Evolutionary conservation across 2,888 invertebrate species (phyloP).

Genomic region (Stenotaenia linearis): DNA sequence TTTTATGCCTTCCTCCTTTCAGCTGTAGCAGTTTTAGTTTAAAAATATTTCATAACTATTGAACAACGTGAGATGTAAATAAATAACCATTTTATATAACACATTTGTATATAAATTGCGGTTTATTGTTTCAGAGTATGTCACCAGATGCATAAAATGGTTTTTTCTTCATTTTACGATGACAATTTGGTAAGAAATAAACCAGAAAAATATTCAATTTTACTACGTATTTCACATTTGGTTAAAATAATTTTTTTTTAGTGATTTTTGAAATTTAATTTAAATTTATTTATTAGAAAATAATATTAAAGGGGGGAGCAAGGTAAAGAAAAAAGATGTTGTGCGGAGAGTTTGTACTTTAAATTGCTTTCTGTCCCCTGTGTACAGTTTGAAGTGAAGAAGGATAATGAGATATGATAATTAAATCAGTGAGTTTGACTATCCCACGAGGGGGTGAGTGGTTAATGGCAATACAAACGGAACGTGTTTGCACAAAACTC

Average conservation of each 20-base stretch:
- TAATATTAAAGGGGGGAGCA: neutral
- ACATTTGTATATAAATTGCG: constrained; percentile 24
- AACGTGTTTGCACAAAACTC: constrained; percentile 11
- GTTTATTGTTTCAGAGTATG: neutral
- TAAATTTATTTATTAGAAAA: neutral
- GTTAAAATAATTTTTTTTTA: neutral
- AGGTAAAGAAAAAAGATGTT: neutral
- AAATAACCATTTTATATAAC: neutral
- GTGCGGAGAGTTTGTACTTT: neutral
- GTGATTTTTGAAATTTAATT: neutral
- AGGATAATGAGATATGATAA: constrained; percentile 26
- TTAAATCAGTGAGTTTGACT: constrained; percentile 26
- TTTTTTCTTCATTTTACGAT: neutral
- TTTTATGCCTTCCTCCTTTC: neutral
- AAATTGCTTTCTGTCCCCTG: constrained; percentile 2
- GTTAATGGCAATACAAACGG: constrained; percentile 24
- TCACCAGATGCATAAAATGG: neutral
- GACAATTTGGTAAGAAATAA: neutral
- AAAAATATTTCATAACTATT: neutral
- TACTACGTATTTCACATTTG: neutral
- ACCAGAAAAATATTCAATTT: neutral
- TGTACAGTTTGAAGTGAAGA: constrained; percentile 19
- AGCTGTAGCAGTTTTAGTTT: neutral
- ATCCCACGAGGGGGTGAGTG: constrained; percentile 15
- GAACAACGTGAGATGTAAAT: constrained; percentile 11